phyloP scores from a whole-genome alignment of 2,797 vertebrate genomes.

The Antrozous pallidus region DNA sequence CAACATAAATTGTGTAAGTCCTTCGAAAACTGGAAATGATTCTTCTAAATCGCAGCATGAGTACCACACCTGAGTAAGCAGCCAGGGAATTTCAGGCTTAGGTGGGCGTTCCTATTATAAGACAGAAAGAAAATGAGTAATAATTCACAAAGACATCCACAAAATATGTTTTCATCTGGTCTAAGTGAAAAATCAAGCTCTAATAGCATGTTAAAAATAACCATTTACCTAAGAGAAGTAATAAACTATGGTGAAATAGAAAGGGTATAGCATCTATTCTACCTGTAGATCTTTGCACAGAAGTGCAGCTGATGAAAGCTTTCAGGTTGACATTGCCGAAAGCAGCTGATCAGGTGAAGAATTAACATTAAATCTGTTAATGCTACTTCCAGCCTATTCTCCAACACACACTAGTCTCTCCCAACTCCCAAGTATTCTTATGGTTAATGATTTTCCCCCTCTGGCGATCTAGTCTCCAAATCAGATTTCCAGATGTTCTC shows the following conservation, averaged over 20 bases:
- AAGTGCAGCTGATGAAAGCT: neutral
- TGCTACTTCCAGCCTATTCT: neutral
- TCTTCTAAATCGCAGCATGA: constrained; percentile 86
- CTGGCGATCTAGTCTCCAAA: neutral
- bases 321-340: neutral
- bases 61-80: constrained; percentile 84
- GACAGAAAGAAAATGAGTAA: neutral
- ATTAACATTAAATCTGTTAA: neutral
- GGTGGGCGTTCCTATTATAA: constrained; percentile 75
- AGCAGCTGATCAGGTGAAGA: neutral
- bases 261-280: constrained; percentile 9
- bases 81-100: constrained; percentile 83
- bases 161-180: neutral
- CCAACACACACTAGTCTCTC: neutral
- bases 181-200: neutral
- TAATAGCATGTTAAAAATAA: neutral
- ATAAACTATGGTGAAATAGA: neutral
- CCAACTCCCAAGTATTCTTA: neutral
- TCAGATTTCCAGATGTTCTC: neutral
- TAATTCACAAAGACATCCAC: neutral
- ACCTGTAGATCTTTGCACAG: neutral
- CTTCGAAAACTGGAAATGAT: constrained; percentile 84
- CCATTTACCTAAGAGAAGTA: neutral
- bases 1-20: constrained; percentile 81
- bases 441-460: neutral